A percentile compares a stretch with the other conserved stretches of the same genome.
phyloP scores from a whole-genome alignment of 2,797 vertebrate genomes.

The Tenualosa thibaudeaui region DNA sequence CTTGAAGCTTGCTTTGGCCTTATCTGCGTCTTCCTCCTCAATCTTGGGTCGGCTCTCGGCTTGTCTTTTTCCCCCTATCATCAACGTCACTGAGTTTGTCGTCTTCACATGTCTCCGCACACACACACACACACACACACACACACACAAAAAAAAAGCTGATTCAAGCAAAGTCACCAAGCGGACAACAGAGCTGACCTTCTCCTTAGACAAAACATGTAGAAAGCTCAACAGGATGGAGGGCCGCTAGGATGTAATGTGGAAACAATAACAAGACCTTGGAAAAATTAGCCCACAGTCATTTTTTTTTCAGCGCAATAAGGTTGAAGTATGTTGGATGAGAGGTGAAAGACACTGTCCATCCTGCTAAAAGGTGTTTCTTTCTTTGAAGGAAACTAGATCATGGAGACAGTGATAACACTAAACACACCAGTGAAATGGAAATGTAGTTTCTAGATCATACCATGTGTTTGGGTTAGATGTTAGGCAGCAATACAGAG shows the following conservation, averaged over 20 bases:
- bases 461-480: background rate
- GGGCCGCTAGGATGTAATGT: constrained; percentile 57
- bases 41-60: background rate
- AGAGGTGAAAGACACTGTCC: background rate
- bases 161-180: constrained; percentile 83
- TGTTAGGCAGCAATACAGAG: background rate
- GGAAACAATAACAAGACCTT: constrained; percentile 74
- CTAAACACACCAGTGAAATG: background rate
- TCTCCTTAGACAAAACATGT: constrained; percentile 89
- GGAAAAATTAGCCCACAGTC: constrained; percentile 52
- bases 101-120: constrained; percentile 57
- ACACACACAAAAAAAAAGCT: constrained; percentile 66
- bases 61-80: background rate
- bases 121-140: background rate
- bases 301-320: constrained; percentile 22
- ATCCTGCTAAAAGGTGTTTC: background rate
- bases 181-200: constrained; percentile 79
- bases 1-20: background rate
- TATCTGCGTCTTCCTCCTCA: constrained; percentile 7
- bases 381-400: constrained; percentile 9
- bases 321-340: background rate
- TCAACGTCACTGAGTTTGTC: background rate
- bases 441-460: background rate
- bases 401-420: background rate
- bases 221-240: constrained; percentile 69